These are phyloP conservation scores for Phrynosoma platyrhinos DNA, from an alignment of 2,113 vertebrate genomes.

Conservation along the genomic window DNA sequence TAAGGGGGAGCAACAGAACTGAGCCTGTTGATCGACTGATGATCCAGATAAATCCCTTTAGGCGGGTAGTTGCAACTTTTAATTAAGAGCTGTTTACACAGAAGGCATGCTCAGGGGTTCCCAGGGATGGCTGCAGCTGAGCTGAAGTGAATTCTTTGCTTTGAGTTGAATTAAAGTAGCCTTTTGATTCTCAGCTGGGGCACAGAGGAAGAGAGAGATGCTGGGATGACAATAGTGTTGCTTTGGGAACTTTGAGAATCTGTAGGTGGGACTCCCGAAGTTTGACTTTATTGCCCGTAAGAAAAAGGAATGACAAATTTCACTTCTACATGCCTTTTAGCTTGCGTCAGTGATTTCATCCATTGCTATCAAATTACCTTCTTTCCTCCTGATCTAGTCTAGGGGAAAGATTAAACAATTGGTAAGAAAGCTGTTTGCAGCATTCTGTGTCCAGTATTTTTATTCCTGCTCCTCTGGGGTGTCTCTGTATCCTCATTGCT, in stretches of 20 bases:
- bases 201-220: conserved; percentile 47
- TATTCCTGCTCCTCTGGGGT: not conserved
- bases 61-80: conserved; percentile 75
- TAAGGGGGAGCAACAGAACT: not conserved
- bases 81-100: conserved; percentile 80
- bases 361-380: not conserved
- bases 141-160: conserved; percentile 77
- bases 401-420: not conserved
- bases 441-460: not conserved
- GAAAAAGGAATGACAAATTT: not conserved
- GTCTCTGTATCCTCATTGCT: not conserved
- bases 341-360: not conserved
- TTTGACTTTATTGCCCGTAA: conserved; percentile 51
- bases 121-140: conserved; percentile 73
- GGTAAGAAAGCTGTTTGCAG: too few relatives aligned
- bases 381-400: not conserved
- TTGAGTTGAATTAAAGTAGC: conserved; percentile 72
- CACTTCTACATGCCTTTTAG: not conserved
- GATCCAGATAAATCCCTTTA: conserved; percentile 77
- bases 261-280: conserved; percentile 33
- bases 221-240: conserved; percentile 67
- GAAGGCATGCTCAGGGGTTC: conserved; percentile 73
- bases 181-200: conserved; percentile 74
- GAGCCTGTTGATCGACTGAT: conserved; percentile 66
- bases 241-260: conserved; percentile 70